phyloP scores from a whole-genome alignment of 2,113 vertebrate genomes.

The Chaetops frenatus region DNA sequence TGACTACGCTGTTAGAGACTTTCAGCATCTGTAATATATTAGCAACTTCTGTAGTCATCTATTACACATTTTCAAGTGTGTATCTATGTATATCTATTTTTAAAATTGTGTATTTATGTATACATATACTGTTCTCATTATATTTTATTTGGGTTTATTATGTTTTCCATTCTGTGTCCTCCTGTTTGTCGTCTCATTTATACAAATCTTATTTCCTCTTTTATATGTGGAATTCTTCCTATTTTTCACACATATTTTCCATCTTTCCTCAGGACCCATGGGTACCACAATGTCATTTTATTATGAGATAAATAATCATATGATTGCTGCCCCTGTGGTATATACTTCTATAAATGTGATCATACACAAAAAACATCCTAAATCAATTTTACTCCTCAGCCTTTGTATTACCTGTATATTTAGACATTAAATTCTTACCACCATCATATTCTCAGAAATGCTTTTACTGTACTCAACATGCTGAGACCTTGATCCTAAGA shows the following conservation, averaged over 20 bases:
- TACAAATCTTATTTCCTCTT: background rate
- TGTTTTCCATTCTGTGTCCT: background rate
- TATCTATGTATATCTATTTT: background rate
- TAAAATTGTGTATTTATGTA: background rate
- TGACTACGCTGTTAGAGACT: background rate
- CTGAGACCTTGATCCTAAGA: background rate
- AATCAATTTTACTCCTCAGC: background rate
- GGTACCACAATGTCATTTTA: background rate
- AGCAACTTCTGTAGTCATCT: background rate
- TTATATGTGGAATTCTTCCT: background rate
- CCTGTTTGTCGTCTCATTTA: background rate
- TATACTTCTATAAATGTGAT: background rate
- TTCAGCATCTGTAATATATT: background rate
- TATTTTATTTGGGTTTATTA: background rate
- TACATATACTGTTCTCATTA: background rate
- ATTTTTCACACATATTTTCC: background rate
- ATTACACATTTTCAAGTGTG: background rate
- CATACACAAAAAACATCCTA: background rate
- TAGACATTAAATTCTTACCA: background rate
- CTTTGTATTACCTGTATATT: background rate
- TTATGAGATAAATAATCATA: background rate
- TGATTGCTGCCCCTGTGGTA: background rate
- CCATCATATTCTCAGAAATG: background rate
- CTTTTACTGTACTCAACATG: background rate
- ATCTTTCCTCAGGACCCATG: background rate